Evolutionary conservation across 2,797 vertebrate species (phyloP).

Genomic region (Notamacropus eugenii): DNA sequence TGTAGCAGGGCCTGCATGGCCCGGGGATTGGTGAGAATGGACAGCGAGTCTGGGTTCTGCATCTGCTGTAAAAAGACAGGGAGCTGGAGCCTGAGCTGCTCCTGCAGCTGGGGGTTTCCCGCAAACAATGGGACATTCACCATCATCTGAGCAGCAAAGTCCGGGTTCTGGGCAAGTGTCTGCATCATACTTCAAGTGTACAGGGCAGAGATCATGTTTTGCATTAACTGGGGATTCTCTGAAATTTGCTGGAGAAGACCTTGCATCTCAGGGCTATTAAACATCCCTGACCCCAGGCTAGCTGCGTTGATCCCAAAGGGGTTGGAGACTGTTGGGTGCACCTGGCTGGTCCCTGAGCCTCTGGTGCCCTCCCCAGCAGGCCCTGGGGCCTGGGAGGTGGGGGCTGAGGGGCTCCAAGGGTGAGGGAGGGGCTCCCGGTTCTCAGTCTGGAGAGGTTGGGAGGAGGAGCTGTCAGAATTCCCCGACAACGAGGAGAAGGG

Average conservation of each 20-base stretch:
- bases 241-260: conserved; percentile 98
- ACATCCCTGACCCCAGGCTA: conserved; percentile 95
- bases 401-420: conserved; percentile 93
- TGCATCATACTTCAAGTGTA: conserved; percentile 99
- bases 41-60: conserved; percentile 98
- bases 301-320: conserved; percentile 95
- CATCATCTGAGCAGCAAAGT: conserved; percentile 98
- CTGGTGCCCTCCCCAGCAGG: conserved; percentile 85
- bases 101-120: conserved; percentile 98
- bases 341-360: conserved; percentile 86
- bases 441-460: conserved; percentile 96
- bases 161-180: conserved; percentile 96
- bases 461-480: conserved; percentile 90
- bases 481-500: conserved; percentile 97
- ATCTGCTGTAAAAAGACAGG: conserved; percentile 99
- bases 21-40: conserved; percentile 96
- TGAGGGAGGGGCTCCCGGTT: conserved; percentile 98
- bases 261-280: conserved; percentile 98
- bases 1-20: conserved; percentile 99
- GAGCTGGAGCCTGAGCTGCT: conserved; percentile 96
- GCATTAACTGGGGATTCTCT: conserved; percentile 98
- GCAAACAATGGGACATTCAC: conserved; percentile 98
- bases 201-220: conserved; percentile 97
- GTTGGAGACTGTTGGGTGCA: conserved; percentile 94
- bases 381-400: conserved; percentile 87